A percentile compares a stretch with the other conserved stretches of the same genome.
Evolutionary conservation across 2,113 vertebrate genomes (phyloP).

Genomic region (Herpailurus yagouaroundi): DNA sequence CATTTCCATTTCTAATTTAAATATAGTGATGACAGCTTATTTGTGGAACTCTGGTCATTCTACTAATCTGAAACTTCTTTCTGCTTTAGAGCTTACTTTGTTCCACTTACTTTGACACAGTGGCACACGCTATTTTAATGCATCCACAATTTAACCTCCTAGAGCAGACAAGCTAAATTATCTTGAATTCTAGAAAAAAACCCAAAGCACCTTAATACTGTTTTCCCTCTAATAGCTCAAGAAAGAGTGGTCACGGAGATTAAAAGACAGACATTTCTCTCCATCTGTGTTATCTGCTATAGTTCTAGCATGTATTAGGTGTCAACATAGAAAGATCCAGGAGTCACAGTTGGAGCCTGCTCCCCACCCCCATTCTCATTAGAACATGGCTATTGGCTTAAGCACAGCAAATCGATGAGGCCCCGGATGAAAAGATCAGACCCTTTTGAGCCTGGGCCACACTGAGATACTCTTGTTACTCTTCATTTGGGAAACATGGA

Average conservation of each 20-base stretch:
- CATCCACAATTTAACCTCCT: conserved; percentile 16
- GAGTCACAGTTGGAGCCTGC: background rate
- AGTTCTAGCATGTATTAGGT: background rate
- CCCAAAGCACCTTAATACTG: background rate
- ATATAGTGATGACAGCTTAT: conserved; percentile 52
- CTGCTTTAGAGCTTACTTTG: conserved; percentile 33
- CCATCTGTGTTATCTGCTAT: background rate
- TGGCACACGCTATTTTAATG: conserved; percentile 56
- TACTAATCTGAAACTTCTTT: background rate
- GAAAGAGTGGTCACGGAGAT: conserved; percentile 29
- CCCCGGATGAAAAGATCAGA: background rate
- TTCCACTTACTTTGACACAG: conserved; percentile 37
- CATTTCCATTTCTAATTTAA: conserved; percentile 10
- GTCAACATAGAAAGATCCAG: background rate
- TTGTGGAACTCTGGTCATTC: conserved; percentile 14
- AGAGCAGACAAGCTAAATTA: conserved; percentile 23
- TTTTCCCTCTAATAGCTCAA: conserved; percentile 44
- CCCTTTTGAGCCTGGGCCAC: background rate
- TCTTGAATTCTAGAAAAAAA: conserved; percentile 40
- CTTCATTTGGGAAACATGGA: background rate
- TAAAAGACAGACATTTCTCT: background rate
- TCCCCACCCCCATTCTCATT: background rate
- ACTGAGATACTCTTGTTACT: too few species aligned
- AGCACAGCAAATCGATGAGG: background rate
- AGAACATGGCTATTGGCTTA: background rate